These are phyloP conservation scores for Cynocephalus volans DNA, from an alignment of 2,113 vertebrate genomes.

Conservation along the genomic window DNA sequence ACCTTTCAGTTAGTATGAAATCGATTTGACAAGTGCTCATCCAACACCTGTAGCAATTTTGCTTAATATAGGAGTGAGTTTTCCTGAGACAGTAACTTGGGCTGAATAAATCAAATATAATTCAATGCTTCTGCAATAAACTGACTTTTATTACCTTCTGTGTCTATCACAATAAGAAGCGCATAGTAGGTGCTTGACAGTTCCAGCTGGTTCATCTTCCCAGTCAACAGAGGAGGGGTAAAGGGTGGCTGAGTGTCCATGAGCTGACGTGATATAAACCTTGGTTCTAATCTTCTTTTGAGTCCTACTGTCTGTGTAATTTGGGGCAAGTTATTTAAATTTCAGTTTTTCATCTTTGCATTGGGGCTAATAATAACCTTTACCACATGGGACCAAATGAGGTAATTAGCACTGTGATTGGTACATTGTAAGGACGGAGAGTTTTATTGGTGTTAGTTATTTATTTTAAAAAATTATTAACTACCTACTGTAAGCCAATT, in stretches of 20 bases:
- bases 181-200: background rate
- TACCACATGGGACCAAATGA: background rate
- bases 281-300: background rate
- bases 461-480: background rate
- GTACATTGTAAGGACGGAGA: background rate
- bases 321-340: background rate
- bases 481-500: background rate
- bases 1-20: constrained; percentile 71
- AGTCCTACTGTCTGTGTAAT: background rate
- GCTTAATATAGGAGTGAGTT: constrained; percentile 39
- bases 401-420: background rate
- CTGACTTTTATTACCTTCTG: background rate
- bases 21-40: constrained; percentile 81
- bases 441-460: background rate
- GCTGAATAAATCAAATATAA: constrained; percentile 77
- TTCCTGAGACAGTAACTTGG: constrained; percentile 67
- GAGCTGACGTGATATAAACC: background rate
- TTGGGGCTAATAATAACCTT: background rate
- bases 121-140: constrained; percentile 56
- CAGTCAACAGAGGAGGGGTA: background rate
- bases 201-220: background rate
- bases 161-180: background rate
- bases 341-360: background rate
- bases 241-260: background rate
- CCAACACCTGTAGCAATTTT: constrained; percentile 80